phyloP scores from a whole-genome alignment of 2,113 vertebrate species.

The Ranitomeya variabilis region DNA sequence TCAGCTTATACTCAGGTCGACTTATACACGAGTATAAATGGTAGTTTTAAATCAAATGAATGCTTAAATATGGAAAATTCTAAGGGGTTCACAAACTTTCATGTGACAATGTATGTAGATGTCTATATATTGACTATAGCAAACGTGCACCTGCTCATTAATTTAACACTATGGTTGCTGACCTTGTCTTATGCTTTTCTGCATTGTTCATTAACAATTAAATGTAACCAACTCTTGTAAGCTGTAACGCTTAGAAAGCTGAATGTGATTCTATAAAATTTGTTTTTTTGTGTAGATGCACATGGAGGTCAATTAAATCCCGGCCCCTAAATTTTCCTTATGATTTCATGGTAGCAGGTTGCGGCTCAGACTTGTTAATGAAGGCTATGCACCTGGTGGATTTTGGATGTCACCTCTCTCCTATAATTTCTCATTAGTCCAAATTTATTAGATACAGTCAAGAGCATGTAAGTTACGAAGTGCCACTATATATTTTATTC shows the following conservation, averaged over 20 bases:
- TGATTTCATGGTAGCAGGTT: conserved; percentile 62
- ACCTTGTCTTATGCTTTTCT: too few species aligned
- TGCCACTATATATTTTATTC: conserved; percentile 69
- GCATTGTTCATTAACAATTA: not conserved
- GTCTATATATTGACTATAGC: too few species aligned
- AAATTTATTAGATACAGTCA: conserved; percentile 68
- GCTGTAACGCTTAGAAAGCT: not conserved
- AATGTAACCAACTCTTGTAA: not conserved
- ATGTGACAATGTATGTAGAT: too few species aligned
- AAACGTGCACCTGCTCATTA: too few species aligned
- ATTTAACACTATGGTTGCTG: too few species aligned
- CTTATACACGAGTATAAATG: too few species aligned
- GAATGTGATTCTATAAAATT: conserved; percentile 13
- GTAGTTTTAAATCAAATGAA: too few species aligned
- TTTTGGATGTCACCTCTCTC: conserved; percentile 67
- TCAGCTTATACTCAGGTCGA: too few species aligned
- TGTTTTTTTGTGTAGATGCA: conserved; percentile 54
- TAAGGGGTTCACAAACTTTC: too few species aligned
- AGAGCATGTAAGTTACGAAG: conserved; percentile 71
- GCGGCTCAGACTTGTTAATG: conserved; percentile 66
- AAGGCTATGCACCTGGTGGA: conserved; percentile 61
- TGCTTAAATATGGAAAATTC: too few species aligned
- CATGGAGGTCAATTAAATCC: conserved; percentile 69
- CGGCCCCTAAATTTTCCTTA: conserved; percentile 61
- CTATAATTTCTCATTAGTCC: conserved; percentile 67